A percentile compares a stretch with the other conserved stretches of the same genome.
Conservation (phyloP, 2,888 invertebrate species). For the Subacronicta megacephala region DNA sequence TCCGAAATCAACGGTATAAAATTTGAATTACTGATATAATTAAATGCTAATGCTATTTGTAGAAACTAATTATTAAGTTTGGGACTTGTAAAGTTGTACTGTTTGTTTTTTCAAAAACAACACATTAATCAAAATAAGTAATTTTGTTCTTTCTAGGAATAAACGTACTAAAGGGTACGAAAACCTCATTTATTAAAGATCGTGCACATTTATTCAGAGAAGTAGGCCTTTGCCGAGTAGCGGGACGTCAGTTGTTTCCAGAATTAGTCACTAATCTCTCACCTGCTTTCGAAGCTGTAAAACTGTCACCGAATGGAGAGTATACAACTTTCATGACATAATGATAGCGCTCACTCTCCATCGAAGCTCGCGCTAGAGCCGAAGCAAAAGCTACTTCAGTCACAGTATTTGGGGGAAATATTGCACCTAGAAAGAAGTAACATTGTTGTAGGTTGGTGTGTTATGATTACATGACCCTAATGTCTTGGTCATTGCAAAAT, state of each 20-base stretch:
- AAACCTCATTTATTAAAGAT: no score
- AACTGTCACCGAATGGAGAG: slow-evolving; percentile 78
- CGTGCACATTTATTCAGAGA: no score
- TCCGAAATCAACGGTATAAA: slow-evolving; percentile 19
- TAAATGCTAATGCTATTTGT: background rate
- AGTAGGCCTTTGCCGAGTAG: no score
- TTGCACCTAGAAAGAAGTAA: slow-evolving; percentile 74
- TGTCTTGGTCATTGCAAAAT: no score
- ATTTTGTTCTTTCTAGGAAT: no score
- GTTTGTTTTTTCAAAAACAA: slow-evolving; percentile 7
- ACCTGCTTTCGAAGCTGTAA: slow-evolving; percentile 83
- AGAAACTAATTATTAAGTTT: slow-evolving; percentile 13
- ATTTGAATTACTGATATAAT: slow-evolving; percentile 27
- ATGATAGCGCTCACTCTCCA: slow-evolving; percentile 80
- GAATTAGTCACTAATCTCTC: slow-evolving; percentile 32
- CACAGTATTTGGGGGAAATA: slow-evolving; percentile 80
- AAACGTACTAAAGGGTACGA: no score
- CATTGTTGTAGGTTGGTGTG: no score
- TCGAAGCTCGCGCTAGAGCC: slow-evolving; percentile 78
- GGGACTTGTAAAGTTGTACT: no score
- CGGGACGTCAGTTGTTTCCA: no score
- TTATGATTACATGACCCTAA: no score
- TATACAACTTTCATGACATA: slow-evolving; percentile 75
- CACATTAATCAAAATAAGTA: background rate
- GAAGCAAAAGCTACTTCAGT: slow-evolving; percentile 82